Evolutionary conservation across 2,888 invertebrate species (phyloP).

Genomic region (Iselma pallidipennis): DNA sequence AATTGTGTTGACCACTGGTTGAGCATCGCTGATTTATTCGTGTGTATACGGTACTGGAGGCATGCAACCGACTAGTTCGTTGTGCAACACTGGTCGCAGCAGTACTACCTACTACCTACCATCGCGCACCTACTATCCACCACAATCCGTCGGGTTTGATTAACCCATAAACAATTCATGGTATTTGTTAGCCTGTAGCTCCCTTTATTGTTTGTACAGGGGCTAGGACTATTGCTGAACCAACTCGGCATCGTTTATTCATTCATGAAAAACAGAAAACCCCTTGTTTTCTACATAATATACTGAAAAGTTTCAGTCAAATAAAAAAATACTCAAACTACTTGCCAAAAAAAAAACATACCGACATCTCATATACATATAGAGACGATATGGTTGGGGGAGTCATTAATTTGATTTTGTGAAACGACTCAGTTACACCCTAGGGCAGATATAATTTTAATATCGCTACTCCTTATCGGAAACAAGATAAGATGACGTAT

Average conservation of each 20-base stretch:
- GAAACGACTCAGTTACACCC: constrained; percentile 8
- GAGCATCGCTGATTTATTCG: neutral
- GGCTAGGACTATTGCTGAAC: constrained; percentile 32
- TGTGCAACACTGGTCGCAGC: constrained; percentile 29
- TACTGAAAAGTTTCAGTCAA: constrained; percentile 17
- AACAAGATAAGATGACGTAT: constrained; percentile 2
- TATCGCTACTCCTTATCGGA: constrained; percentile 14
- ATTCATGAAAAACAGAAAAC: constrained; percentile 30
- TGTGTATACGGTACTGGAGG: constrained; percentile 1
- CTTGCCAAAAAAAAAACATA: neutral
- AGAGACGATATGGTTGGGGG: too few species aligned
- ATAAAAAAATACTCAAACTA: constrained; percentile 11
- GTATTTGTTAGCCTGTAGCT: constrained; percentile 49
- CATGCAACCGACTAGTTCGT: constrained; percentile 27
- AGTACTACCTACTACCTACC: neutral
- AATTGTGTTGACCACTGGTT: neutral
- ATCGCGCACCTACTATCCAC: too few species aligned
- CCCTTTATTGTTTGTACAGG: constrained; percentile 31
- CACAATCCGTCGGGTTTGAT: constrained; percentile 45
- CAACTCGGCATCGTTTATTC: constrained; percentile 31
- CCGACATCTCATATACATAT: neutral
- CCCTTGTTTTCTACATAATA: constrained; percentile 1
- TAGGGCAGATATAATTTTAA: constrained; percentile 18
- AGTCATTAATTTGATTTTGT: constrained; percentile 3
- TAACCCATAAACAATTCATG: constrained; percentile 57